A percentile compares a stretch with the other conserved stretches of the same genome.
Conservation (phyloP, 2,888 invertebrate genomes). For the Cerceris rybyensis region DNA sequence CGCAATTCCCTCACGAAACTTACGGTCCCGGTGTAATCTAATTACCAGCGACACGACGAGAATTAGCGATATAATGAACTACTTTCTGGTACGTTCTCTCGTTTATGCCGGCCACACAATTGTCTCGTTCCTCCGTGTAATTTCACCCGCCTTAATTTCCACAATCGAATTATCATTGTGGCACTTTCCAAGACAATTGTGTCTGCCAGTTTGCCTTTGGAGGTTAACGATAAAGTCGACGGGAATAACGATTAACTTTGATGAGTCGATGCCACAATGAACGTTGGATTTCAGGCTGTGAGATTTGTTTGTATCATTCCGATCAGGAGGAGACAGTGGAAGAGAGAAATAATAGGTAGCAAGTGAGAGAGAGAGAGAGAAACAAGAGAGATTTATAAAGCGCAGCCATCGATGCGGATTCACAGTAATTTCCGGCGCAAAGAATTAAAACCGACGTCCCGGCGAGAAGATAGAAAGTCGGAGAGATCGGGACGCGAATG, state of each 20-base stretch:
- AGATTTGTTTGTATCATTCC: constrained; percentile 11
- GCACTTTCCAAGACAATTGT: neutral
- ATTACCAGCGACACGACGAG: constrained; percentile 35
- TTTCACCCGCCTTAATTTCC: neutral
- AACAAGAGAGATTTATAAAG: neutral
- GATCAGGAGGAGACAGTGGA: neutral
- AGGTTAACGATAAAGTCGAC: neutral
- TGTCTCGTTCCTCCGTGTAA: neutral
- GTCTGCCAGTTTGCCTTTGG: neutral
- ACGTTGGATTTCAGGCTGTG: neutral
- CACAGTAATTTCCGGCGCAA: constrained; percentile 26
- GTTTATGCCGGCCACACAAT: neutral
- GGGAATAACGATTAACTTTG: neutral
- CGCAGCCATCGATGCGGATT: constrained; percentile 2
- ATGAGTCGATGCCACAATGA: neutral
- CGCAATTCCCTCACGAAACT: neutral
- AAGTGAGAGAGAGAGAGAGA: neutral
- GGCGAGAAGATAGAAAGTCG: neutral
- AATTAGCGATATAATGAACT: constrained; percentile 25
- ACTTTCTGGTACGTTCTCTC: neutral
- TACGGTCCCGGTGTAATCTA: constrained; percentile 28
- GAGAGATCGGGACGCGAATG: constrained; percentile 41
- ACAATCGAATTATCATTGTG: neutral
- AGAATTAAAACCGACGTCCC: constrained; percentile 29
- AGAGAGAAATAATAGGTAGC: too few species aligned